Conservation (phyloP, 2,888 invertebrate genomes). For the Nebria salina region DNA sequence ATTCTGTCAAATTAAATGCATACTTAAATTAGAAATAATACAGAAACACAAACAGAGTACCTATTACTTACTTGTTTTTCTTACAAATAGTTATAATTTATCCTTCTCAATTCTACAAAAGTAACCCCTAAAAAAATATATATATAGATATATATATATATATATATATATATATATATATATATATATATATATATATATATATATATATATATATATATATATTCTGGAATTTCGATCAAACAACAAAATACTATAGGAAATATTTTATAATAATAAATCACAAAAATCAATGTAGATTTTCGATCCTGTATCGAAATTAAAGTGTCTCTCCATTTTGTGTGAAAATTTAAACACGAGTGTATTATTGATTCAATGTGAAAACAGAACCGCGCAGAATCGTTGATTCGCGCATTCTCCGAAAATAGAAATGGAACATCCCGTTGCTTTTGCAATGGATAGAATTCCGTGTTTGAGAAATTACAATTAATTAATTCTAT, state of each 20-base stretch:
- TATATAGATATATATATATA: too few relatives aligned
- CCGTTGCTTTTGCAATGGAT: background rate
- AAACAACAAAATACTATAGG: too few relatives aligned
- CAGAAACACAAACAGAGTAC: background rate
- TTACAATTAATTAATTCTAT: background rate
- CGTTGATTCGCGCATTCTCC: conserved; percentile 13
- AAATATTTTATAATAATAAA: background rate
- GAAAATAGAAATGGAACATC: background rate
- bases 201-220: too few relatives aligned
- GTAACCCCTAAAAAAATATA: too few relatives aligned
- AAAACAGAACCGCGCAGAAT: conserved; percentile 31
- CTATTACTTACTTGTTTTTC: background rate
- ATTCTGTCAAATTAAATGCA: background rate
- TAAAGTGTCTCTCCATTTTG: background rate
- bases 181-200: too few relatives aligned
- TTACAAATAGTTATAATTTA: background rate
- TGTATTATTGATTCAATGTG: conserved; percentile 6
- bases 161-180: too few relatives aligned
- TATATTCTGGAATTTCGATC: too few relatives aligned
- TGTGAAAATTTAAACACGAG: background rate
- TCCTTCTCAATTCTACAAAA: too few relatives aligned
- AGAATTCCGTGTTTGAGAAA: background rate
- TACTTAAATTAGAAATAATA: background rate
- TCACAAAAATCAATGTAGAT: background rate
- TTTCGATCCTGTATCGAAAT: background rate